These are phyloP conservation scores for Lasioglossum albipes DNA, from an alignment of 1,140 invertebrate genomes.

Conservation along the genomic window DNA sequence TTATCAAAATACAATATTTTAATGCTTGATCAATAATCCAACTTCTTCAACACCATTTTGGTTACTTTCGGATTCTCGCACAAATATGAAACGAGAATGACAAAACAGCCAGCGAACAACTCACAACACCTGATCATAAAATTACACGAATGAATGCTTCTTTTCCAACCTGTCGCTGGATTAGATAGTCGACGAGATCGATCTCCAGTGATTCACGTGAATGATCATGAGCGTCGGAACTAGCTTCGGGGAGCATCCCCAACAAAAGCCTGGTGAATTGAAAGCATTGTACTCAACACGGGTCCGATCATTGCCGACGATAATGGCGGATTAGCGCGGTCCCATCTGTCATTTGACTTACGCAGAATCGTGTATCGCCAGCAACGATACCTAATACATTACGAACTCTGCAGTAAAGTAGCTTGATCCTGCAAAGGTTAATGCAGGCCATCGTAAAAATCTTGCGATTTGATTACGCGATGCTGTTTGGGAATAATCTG, in stretches of 20 bases:
- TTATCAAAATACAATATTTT: too few species aligned
- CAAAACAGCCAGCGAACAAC: background rate
- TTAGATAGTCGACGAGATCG: conserved; percentile 17
- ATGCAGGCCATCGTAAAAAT: background rate
- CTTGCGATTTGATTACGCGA: background rate
- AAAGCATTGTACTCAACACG: conserved; percentile 61
- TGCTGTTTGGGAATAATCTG: background rate
- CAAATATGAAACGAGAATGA: too few species aligned
- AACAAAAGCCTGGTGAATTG: conserved; percentile 61
- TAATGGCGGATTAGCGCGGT: conserved; percentile 73
- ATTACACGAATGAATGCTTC: conserved; percentile 5
- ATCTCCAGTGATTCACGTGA: conserved; percentile 53
- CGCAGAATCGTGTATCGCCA: conserved; percentile 26
- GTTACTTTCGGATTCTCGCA: background rate
- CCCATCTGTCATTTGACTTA: conserved; percentile 71
- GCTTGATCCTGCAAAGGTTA: background rate
- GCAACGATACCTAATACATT: conserved; percentile 14
- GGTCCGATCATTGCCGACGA: conserved; percentile 71
- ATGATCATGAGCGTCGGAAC: conserved; percentile 46
- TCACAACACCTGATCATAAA: background rate
- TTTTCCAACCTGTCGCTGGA: conserved; percentile 9
- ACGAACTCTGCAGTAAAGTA: conserved; percentile 18
- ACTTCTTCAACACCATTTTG: too few species aligned
- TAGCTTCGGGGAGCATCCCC: conserved; percentile 50
- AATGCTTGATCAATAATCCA: too few species aligned